Percentiles rank a stretch among this genome's conserved stretches.
Conservation (phyloP, 2,113 vertebrate genomes). For the Lathamus discolor region DNA sequence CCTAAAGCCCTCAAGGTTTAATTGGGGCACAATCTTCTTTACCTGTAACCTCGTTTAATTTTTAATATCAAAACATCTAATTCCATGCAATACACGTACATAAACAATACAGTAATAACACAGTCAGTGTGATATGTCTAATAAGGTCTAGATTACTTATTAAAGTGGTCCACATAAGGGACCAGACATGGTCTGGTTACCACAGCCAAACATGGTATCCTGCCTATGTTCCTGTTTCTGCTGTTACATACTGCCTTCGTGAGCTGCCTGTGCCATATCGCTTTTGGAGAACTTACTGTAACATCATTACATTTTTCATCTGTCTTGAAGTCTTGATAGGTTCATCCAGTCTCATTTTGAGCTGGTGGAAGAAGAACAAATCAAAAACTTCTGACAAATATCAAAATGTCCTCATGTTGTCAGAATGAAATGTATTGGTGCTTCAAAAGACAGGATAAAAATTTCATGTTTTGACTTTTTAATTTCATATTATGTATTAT, state of each 20-base stretch:
- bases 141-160: not conserved
- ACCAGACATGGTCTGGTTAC: too few relatives aligned
- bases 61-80: not conserved
- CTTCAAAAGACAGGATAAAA: slow-evolving; percentile 26
- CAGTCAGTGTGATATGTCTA: not conserved
- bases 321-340: slow-evolving; percentile 9
- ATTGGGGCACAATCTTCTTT: not conserved
- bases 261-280: not conserved
- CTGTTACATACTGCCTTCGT: not conserved
- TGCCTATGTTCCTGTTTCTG: not conserved
- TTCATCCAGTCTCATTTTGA: slow-evolving; percentile 22
- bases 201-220: not conserved
- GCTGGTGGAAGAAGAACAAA: slow-evolving; percentile 12
- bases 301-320: not conserved
- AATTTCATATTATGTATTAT: slow-evolving; percentile 21
- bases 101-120: not conserved
- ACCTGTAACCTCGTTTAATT: not conserved
- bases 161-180: not conserved
- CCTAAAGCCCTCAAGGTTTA: not conserved
- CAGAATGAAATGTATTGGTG: not conserved
- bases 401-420: slow-evolving; percentile 21
- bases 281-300: not conserved
- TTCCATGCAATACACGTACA: not conserved
- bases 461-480: slow-evolving; percentile 26
- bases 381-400: slow-evolving; percentile 34